phyloP scores from a whole-genome alignment of 1,140 invertebrate species.

The Drosophila kepulauana region DNA sequence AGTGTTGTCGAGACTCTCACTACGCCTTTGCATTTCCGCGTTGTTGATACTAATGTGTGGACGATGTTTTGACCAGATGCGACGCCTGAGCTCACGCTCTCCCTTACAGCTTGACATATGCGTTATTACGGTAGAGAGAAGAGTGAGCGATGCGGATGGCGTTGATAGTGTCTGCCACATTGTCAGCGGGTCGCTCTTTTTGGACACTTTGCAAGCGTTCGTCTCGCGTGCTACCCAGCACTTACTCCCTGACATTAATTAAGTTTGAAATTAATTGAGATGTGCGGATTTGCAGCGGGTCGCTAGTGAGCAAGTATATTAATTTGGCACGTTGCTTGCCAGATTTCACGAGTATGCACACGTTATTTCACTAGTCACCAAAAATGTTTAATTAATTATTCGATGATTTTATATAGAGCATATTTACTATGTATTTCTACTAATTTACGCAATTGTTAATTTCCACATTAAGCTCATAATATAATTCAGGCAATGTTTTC shows the following conservation, averaged over 20 bases:
- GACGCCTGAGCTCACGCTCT: slow-evolving; percentile 38
- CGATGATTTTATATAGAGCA: not conserved
- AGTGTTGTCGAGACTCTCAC: slow-evolving; percentile 17
- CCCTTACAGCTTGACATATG: slow-evolving; percentile 45
- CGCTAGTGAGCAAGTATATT: slow-evolving; percentile 36
- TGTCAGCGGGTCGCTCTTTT: slow-evolving; percentile 58
- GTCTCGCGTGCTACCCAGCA: slow-evolving; percentile 13
- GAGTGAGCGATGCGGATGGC: slow-evolving; percentile 65
- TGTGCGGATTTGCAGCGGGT: slow-evolving; percentile 16
- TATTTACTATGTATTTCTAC: not conserved
- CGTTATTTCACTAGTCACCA: slow-evolving; percentile 22
- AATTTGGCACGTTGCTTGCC: slow-evolving; percentile 41
- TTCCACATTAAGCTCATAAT: not conserved
- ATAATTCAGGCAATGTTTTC: not conserved
- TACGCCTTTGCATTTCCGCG: slow-evolving; percentile 72
- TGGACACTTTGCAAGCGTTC: slow-evolving; percentile 44
- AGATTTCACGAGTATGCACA: slow-evolving; percentile 31
- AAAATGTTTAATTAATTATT: not conserved
- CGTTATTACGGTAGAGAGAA: slow-evolving; percentile 27
- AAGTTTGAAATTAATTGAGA: slow-evolving; percentile 73
- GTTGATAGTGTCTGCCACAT: slow-evolving; percentile 79
- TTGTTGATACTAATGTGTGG: slow-evolving; percentile 49
- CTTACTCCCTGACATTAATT: slow-evolving; percentile 70
- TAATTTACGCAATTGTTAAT: not conserved
- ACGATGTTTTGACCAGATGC: slow-evolving; percentile 43